phyloP scores from a whole-genome alignment of 2,113 vertebrate genomes.

The Geothlypis trichas region DNA sequence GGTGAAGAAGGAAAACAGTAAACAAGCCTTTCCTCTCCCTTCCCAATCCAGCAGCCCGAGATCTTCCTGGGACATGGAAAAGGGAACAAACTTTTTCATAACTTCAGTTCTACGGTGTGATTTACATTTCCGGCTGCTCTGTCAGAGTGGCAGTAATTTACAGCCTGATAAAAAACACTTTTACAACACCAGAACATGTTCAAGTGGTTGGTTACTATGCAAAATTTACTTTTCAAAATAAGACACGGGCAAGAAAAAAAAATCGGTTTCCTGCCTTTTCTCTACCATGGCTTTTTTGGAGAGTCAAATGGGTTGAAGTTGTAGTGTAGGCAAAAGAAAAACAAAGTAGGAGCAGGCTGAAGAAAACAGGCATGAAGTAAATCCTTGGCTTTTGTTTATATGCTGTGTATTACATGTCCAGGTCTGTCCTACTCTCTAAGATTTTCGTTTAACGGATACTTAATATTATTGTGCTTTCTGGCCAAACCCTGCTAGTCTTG shows the following conservation, averaged over 20 bases:
- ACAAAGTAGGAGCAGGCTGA: background rate
- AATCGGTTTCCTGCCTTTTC: background rate
- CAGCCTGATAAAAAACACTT: conserved; percentile 71
- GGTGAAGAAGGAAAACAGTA: conserved; percentile 8
- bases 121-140: conserved; percentile 73
- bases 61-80: background rate
- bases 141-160: conserved; percentile 70
- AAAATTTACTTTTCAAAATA: background rate
- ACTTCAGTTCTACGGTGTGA: conserved; percentile 27
- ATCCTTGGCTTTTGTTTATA: background rate
- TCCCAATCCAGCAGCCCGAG: background rate
- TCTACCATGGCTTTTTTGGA: background rate
- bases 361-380: background rate
- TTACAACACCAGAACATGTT: conserved; percentile 61
- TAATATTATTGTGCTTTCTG: background rate
- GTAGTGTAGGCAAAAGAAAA: background rate
- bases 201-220: conserved; percentile 37
- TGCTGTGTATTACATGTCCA: background rate
- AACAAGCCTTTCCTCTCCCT: background rate
- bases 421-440: background rate
- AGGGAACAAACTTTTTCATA: conserved; percentile 45
- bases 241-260: background rate
- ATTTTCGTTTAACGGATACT: background rate
- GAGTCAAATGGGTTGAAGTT: background rate
- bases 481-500: background rate